Percentiles rank a stretch among this genome's conserved stretches.
phyloP scores from a whole-genome alignment of 2,113 vertebrate genomes.

The Thomomys bottae region DNA sequence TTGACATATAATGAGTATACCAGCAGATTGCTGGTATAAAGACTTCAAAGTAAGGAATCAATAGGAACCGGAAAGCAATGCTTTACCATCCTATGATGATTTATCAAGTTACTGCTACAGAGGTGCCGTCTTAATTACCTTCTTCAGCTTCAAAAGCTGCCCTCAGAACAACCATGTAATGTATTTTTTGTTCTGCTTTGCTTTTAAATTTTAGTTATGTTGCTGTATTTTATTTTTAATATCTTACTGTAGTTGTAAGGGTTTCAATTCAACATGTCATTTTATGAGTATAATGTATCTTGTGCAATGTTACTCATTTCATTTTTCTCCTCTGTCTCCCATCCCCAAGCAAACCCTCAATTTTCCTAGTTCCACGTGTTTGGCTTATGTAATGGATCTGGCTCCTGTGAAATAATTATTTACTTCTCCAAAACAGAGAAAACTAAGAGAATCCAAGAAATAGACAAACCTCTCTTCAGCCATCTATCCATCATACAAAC shows the following conservation, averaged over 20 bases:
- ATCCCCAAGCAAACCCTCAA: too few species aligned
- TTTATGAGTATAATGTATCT: too few species aligned
- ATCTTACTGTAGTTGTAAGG: too few species aligned
- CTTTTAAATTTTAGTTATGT: too few species aligned
- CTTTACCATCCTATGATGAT: not conserved
- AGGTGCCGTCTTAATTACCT: conserved; percentile 15
- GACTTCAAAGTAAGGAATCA: not conserved
- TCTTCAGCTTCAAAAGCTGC: conserved; percentile 8
- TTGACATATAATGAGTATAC: conserved; percentile 22
- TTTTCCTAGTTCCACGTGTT: too few species aligned
- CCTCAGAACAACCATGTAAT: not conserved
- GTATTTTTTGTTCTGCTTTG: too few species aligned
- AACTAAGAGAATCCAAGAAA: conserved; percentile 44
- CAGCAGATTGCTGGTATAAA: not conserved
- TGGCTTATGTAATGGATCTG: conserved; percentile 23
- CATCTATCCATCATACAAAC: not conserved
- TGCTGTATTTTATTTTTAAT: too few species aligned
- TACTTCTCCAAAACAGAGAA: conserved; percentile 35
- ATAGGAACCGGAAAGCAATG: conserved; percentile 9
- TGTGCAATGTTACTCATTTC: too few species aligned
- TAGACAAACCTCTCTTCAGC: not conserved
- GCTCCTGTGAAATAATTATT: conserved; percentile 6
- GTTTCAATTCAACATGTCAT: too few species aligned
- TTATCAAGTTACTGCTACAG: conserved; percentile 17
- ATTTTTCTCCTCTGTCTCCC: too few species aligned